Evolutionary conservation across 2,888 invertebrate genomes (phyloP).

Genomic region (Agriopis aurantiaria): DNA sequence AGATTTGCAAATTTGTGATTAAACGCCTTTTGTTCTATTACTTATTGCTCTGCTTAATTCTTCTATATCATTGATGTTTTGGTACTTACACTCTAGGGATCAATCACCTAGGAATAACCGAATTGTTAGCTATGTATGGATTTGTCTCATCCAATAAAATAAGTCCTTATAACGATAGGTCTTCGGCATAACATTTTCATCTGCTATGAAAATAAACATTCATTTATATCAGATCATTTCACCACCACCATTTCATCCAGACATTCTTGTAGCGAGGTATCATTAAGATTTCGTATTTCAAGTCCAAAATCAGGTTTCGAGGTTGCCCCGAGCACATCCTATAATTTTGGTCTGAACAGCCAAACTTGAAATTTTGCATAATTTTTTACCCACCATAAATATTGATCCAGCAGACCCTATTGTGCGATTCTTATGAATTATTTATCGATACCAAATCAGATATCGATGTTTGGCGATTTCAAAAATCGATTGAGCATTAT

Average conservation of each 20-base stretch:
- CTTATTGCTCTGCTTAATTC: neutral
- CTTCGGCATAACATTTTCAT: too few species aligned
- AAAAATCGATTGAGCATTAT: constrained; percentile 72
- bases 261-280: neutral
- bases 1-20: constrained; percentile 6
- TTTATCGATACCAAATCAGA: constrained; percentile 73
- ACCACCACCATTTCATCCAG: neutral
- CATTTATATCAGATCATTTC: too few species aligned
- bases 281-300: constrained; percentile 7
- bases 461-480: constrained; percentile 78
- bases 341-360: constrained; percentile 35
- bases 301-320: constrained; percentile 29
- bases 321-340: constrained; percentile 18
- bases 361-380: constrained; percentile 53
- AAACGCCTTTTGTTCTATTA: neutral
- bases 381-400: constrained; percentile 69
- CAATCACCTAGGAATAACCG: too few species aligned
- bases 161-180: too few species aligned
- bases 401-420: constrained; percentile 70
- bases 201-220: too few species aligned
- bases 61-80: neutral
- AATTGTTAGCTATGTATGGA: too few species aligned
- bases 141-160: too few species aligned
- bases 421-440: constrained; percentile 78
- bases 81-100: too few species aligned